phyloP scores from a whole-genome alignment of 2,113 vertebrate species.

The Cheilinus undulatus region DNA sequence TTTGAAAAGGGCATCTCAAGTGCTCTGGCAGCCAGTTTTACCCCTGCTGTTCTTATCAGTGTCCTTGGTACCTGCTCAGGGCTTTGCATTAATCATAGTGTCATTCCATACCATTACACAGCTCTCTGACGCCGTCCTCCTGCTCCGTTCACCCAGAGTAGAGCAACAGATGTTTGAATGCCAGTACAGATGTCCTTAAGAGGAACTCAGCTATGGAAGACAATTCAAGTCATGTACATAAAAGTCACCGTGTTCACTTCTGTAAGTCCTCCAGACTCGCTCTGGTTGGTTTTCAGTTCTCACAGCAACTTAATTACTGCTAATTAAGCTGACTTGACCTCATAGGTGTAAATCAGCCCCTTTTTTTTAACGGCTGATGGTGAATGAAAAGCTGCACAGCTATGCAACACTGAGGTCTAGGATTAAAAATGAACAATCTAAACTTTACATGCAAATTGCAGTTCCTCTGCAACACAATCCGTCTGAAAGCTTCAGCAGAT shows the following conservation, averaged over 20 bases:
- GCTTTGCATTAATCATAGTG: constrained; percentile 11
- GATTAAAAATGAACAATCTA: constrained; percentile 13
- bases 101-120: constrained; percentile 11
- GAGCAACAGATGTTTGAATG: constrained; percentile 51
- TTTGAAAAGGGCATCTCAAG: constrained; percentile 5
- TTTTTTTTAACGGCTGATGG: constrained; percentile 19
- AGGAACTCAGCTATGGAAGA: constrained; percentile 14
- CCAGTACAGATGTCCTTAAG: constrained; percentile 38
- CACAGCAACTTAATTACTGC: constrained; percentile 49
- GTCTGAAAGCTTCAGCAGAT: constrained; percentile 24
- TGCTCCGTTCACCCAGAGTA: constrained; percentile 12
- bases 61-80: constrained; percentile 22
- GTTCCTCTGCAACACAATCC: constrained; percentile 6
- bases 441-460: constrained; percentile 30
- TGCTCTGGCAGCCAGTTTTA: no score
- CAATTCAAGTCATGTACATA: constrained; percentile 39
- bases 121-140: neutral
- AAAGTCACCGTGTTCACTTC: neutral
- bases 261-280: constrained; percentile 6
- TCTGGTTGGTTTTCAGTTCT: constrained; percentile 18
- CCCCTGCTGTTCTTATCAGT: no score
- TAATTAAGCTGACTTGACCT: no score
- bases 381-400: constrained; percentile 24
- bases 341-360: constrained; percentile 46
- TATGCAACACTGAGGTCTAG: neutral